Evolutionary conservation across 2,113 vertebrate species (phyloP).

Genomic region (Zosterops pallidus): DNA sequence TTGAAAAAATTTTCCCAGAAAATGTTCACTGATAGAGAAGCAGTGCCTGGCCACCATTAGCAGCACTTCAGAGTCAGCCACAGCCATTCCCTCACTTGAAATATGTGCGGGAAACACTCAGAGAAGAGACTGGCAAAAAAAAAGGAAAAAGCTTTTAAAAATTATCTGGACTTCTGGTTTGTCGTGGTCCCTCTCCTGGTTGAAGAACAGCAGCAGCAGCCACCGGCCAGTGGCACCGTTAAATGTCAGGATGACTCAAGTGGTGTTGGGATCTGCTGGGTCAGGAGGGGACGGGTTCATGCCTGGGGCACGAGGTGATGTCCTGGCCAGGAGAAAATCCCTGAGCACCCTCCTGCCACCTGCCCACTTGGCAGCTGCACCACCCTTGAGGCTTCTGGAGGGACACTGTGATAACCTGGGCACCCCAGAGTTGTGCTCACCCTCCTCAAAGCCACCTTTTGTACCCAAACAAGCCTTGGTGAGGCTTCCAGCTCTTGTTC

Average conservation of each 20-base stretch:
- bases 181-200: not conserved
- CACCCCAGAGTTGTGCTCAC: accelerated
- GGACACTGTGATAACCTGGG: accelerated
- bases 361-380: not conserved
- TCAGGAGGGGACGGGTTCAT: constrained; percentile 30
- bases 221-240: not conserved
- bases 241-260: constrained; percentile 52
- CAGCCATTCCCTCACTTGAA: accelerated
- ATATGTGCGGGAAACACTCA: accelerated
- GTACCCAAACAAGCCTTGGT: not conserved
- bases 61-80: not conserved
- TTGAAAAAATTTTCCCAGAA: not conserved
- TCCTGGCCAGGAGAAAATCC: not conserved
- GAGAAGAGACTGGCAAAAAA: not conserved
- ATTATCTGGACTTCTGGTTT: not conserved
- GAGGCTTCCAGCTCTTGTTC: not conserved
- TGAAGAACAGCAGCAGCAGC: not conserved
- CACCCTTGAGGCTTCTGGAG: not conserved
- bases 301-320: constrained; percentile 15
- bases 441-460: not conserved
- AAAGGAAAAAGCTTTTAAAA: not conserved
- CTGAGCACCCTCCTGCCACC: not conserved
- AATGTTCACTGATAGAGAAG: not conserved
- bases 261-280: constrained; percentile 18
- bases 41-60: not conserved